phyloP scores from a whole-genome alignment of 2,797 vertebrate species.

The Stomatorhinus walkeri region DNA sequence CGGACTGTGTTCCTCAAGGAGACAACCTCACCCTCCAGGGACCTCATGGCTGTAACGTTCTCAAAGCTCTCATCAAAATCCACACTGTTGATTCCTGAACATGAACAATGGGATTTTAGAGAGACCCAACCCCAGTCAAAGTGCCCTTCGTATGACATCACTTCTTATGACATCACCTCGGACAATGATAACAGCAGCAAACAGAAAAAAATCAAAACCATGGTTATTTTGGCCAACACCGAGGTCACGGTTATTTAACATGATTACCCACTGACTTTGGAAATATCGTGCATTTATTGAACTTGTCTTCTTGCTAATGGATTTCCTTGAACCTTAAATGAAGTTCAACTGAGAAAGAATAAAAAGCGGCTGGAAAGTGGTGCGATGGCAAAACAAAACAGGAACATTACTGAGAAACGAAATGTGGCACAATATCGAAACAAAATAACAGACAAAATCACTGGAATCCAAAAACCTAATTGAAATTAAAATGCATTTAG shows the following conservation, averaged over 20 bases:
- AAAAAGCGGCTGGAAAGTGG: background rate
- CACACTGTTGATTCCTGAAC: conserved; percentile 84
- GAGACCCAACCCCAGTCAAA: background rate
- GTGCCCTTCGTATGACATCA: background rate
- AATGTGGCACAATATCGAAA: background rate
- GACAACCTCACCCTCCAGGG: conserved; percentile 85
- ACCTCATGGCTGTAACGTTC: conserved; percentile 86
- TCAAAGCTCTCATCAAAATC: conserved; percentile 81
- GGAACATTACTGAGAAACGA: background rate
- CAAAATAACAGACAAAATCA: background rate
- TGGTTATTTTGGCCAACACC: background rate
- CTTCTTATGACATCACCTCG: background rate
- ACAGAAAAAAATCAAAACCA: background rate
- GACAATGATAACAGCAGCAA: background rate
- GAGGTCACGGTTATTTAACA: background rate
- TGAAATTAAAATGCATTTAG: background rate
- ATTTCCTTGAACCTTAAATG: background rate
- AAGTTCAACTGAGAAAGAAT: background rate
- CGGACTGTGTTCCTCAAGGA: conserved; percentile 75
- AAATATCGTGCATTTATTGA: background rate
- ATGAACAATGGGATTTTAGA: background rate
- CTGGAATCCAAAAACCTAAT: background rate
- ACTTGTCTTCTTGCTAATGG: background rate
- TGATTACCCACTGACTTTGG: background rate
- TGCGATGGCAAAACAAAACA: background rate